Evolutionary conservation across 2,113 vertebrate genomes (phyloP).

Genomic region (Microtus ochrogaster): DNA sequence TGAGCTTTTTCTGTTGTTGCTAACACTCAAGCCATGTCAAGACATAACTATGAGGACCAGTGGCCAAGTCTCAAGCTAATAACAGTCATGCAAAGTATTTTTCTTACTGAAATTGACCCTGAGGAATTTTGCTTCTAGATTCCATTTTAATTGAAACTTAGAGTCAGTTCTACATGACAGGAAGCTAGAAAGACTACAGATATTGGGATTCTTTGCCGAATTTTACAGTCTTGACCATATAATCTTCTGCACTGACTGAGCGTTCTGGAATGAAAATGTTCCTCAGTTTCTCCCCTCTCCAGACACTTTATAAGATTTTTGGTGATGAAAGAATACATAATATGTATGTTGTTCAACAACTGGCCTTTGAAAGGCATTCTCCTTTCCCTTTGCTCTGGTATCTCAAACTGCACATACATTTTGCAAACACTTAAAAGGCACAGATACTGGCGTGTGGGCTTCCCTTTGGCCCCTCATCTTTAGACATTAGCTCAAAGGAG

Average conservation of each 20-base stretch:
- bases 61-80: constrained; percentile 79
- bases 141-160: constrained; percentile 85
- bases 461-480: accelerated
- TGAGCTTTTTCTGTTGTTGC: constrained; percentile 64
- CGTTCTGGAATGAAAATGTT: background rate
- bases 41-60: constrained; percentile 63
- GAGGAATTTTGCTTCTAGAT: constrained; percentile 84
- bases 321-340: background rate
- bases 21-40: constrained; percentile 80
- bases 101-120: constrained; percentile 81
- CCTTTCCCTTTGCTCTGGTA: background rate
- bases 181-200: constrained; percentile 68
- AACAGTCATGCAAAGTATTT: constrained; percentile 82
- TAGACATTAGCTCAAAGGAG: constrained; percentile 32
- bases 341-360: constrained; percentile 43
- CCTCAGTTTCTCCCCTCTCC: constrained; percentile 17
- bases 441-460: background rate
- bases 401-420: background rate
- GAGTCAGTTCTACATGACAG: constrained; percentile 75
- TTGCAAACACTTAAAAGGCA: constrained; percentile 55
- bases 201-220: constrained; percentile 62
- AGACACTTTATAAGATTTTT: constrained; percentile 40
- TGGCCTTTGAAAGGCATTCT: constrained; percentile 35
- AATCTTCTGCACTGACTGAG: constrained; percentile 60
- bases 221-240: constrained; percentile 62